phyloP scores from a whole-genome alignment of 2,797 vertebrate genomes.

The Pyrocephalus nanus region DNA sequence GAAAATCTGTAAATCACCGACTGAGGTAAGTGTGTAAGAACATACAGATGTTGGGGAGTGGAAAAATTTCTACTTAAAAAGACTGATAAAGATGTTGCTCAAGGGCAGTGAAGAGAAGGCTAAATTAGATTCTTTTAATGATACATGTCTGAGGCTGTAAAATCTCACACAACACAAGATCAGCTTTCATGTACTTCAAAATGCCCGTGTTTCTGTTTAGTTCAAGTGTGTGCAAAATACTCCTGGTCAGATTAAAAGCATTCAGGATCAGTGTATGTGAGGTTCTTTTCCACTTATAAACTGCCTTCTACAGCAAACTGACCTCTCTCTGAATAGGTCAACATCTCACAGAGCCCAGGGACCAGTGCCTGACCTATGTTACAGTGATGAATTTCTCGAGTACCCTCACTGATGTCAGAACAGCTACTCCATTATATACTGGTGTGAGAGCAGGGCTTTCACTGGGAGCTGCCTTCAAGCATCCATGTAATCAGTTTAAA shows the following conservation, averaged over 20 bases:
- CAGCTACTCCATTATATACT: neutral
- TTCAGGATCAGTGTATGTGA: neutral
- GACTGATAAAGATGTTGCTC: neutral
- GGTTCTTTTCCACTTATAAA: slow-evolving; percentile 11
- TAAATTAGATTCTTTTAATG: neutral
- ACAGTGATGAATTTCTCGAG: slow-evolving; percentile 1
- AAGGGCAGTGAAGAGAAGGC: neutral
- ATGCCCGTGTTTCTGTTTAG: neutral
- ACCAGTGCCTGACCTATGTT: slow-evolving; percentile 26
- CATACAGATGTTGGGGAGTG: neutral
- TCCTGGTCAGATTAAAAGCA: neutral
- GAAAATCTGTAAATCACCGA: neutral
- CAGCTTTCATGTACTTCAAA: neutral
- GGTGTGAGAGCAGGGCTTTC: neutral
- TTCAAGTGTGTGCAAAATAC: neutral
- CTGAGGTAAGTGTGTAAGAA: neutral
- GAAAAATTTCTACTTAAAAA: neutral
- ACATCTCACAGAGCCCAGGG: slow-evolving; percentile 14
- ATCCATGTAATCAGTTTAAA: neutral
- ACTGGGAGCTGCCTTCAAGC: neutral
- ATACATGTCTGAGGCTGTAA: neutral
- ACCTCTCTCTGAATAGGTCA: slow-evolving; percentile 66
- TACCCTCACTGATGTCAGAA: neutral
- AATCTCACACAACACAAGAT: neutral
- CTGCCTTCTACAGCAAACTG: slow-evolving; percentile 29